Percentiles rank a stretch among this genome's conserved stretches.
Conservation (phyloP, 2,797 vertebrate genomes). For the Varecia variegata region DNA sequence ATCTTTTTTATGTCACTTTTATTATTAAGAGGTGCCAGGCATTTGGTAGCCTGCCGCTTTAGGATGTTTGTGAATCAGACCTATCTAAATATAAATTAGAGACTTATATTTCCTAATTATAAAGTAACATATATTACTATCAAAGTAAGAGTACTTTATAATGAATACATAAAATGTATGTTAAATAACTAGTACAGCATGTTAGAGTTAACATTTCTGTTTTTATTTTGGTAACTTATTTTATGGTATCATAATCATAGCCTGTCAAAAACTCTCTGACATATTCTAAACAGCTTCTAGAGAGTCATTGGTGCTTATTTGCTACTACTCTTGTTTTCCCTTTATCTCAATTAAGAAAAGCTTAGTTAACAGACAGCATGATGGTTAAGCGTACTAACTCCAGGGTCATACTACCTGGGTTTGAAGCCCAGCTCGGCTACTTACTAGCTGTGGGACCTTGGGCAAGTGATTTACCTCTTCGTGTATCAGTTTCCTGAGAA, state of each 20-base stretch:
- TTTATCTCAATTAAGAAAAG: not conserved
- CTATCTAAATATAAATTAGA: not conserved
- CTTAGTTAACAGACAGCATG: not conserved
- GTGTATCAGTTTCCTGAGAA: not conserved
- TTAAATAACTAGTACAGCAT: not conserved
- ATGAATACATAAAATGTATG: not conserved
- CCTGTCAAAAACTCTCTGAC: not conserved
- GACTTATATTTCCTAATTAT: slow-evolving; percentile 15
- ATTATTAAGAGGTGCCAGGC: not conserved
- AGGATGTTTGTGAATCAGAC: not conserved
- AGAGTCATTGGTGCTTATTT: not conserved
- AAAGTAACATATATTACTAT: not conserved
- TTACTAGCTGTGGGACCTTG: not conserved
- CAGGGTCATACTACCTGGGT: not conserved
- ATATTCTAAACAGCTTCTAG: not conserved
- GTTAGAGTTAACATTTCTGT: not conserved
- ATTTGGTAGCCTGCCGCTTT: not conserved
- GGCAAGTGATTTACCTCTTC: not conserved
- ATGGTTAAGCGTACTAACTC: not conserved
- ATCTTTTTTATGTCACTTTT: not conserved
- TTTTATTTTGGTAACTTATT: not conserved
- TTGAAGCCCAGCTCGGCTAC: not conserved
- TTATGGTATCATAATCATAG: not conserved
- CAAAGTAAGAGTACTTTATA: slow-evolving; percentile 12
- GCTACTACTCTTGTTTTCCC: not conserved